A percentile compares a stretch with the other conserved stretches of the same genome.
phyloP scores from a whole-genome alignment of 2,888 invertebrate genomes.

The Capitulum mitella region DNA sequence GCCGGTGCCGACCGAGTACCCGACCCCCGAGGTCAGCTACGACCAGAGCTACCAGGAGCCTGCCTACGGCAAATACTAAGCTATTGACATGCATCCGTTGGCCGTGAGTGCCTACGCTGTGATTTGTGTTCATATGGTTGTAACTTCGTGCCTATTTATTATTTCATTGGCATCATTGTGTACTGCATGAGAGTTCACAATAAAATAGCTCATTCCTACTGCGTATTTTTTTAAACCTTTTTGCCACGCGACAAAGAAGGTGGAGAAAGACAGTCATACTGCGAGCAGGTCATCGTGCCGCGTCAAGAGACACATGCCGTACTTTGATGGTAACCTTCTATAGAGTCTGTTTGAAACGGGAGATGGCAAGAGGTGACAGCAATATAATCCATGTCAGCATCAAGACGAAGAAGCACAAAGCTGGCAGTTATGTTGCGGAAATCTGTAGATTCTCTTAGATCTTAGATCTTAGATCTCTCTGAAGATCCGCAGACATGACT shows the following conservation, averaged over 20 bases:
- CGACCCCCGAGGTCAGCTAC: background rate
- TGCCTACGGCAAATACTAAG: slow-evolving; percentile 1
- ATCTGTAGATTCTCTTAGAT: too few species aligned
- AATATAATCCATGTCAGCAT: too few species aligned
- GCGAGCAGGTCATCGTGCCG: background rate
- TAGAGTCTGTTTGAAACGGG: too few species aligned
- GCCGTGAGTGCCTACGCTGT: background rate
- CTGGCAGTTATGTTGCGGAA: too few species aligned
- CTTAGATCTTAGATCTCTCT: too few species aligned
- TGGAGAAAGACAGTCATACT: background rate
- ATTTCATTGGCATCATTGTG: background rate
- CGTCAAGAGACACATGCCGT: too few species aligned
- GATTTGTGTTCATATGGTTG: background rate
- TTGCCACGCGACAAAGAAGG: too few species aligned
- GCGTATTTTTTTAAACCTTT: background rate
- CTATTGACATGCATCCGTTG: background rate
- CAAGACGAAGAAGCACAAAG: too few species aligned
- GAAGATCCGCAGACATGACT: too few species aligned
- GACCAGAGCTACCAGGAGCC: background rate
- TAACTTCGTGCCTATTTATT: background rate
- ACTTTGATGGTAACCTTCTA: too few species aligned
- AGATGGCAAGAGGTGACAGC: too few species aligned
- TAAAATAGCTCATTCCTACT: background rate
- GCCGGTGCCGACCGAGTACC: slow-evolving; percentile 3
- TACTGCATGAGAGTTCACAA: background rate